These are phyloP conservation scores for Drosophila eugracilis DNA, from an alignment of 1,140 invertebrate genomes.

Conservation along the genomic window DNA sequence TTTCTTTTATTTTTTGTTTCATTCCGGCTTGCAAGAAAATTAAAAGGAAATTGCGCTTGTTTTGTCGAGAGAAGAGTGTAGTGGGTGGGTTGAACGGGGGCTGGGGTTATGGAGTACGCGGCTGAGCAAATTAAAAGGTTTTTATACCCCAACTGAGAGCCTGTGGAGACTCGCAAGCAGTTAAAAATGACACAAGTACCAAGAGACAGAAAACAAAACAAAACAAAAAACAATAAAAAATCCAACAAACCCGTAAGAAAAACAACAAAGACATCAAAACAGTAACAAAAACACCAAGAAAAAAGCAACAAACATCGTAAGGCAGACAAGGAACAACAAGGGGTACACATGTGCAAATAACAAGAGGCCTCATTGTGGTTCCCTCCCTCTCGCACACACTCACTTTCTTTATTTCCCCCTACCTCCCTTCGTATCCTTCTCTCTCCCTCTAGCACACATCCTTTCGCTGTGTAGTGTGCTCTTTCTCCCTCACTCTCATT, in stretches of 20 bases:
- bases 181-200: slow-evolving; percentile 75
- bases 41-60: slow-evolving; percentile 80
- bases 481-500: neutral
- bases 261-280: slow-evolving; percentile 12
- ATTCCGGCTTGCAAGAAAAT: slow-evolving; percentile 61
- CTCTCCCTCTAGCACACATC: neutral
- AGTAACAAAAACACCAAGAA: slow-evolving; percentile 18
- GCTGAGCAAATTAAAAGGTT: slow-evolving; percentile 59
- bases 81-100: neutral
- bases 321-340: slow-evolving; percentile 30
- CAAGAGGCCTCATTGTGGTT: slow-evolving; percentile 54
- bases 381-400: slow-evolving; percentile 8
- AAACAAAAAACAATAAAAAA: slow-evolving; percentile 14
- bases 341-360: slow-evolving; percentile 63
- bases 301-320: slow-evolving; percentile 7
- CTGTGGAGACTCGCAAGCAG: slow-evolving; percentile 58
- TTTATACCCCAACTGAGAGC: slow-evolving; percentile 57
- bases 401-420: neutral
- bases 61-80: slow-evolving; percentile 22
- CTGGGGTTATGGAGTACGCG: slow-evolving; percentile 17
- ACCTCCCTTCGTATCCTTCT: neutral
- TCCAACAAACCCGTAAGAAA: slow-evolving; percentile 5
- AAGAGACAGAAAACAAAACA: slow-evolving; percentile 23
- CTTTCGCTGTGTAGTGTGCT: neutral
- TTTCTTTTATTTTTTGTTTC: slow-evolving; percentile 22